Evolutionary conservation across 1,140 invertebrate genomes (phyloP), one percentile per base, ranked within the genome.

Genomic region (Drosophila melanica): DNA sequence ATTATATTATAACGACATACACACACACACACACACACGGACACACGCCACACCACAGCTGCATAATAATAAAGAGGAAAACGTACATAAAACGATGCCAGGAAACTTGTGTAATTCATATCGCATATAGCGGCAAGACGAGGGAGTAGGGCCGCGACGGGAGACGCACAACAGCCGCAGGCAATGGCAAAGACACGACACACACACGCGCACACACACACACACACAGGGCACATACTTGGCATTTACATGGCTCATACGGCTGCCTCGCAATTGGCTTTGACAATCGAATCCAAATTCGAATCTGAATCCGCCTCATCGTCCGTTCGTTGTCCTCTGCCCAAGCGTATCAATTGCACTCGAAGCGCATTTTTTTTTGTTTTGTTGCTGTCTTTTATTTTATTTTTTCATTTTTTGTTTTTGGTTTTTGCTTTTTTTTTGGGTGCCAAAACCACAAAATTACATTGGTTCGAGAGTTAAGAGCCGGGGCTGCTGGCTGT

Each of bases 61-160:
- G 84, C 51, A 79, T 75, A 51, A 86, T 86, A 86, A 86, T 87
- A 87, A 87, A 87, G 82, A 86, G 82, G 79, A 86, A 86, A 86
- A 81, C 71, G 82, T 69, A 79, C 75, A 87, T 87, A 86, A 87
- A 86, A 87, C 67, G 66, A 64, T 81, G 82, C 71, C 82, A 86
- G 82, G 82, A 86, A 87, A 87, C 79, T 82, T 82, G 82, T 87
- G 82, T 87, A 87, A 87, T 82, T 87, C 82, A 87, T 87, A 89
- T 87, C 84, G 82, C 82, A 81, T 85, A 81, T 70, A 72, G 71
- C 65, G 51, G 39, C 47, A 57, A 55, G 53, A 65, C 20, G 39
- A 54, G 45, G 2, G 45, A 3, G 47, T 10, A 41, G 33, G 39
- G 11, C 16, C 48, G 53, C 62, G 33, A 75, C 9, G n/a, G 16